Evolutionary conservation across 1,140 invertebrate species (phyloP).

Genomic region (Macrobrachium nipponense): DNA sequence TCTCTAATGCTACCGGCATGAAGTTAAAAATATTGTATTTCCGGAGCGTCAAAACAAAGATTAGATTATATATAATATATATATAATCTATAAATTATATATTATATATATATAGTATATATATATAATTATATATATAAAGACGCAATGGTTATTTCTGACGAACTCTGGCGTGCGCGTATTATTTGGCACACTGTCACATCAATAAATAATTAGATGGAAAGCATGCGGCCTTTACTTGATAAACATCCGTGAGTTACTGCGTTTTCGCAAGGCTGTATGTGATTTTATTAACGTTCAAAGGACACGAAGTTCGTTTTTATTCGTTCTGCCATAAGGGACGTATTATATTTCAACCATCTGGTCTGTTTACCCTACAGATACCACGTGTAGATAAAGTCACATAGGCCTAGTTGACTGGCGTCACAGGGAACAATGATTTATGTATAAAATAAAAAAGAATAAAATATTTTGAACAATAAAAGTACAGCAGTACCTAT

Average conservation of each 20-base stretch:
- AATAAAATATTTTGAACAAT: too few species aligned
- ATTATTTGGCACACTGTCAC: not conserved
- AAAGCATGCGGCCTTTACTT: not conserved
- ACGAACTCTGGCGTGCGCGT: too few species aligned
- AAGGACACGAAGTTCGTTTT: not conserved
- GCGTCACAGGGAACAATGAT: too few species aligned
- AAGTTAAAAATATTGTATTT: not conserved
- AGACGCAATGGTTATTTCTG: too few species aligned
- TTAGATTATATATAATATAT: not conserved
- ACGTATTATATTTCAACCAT: too few species aligned
- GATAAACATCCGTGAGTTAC: too few species aligned
- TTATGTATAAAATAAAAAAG: too few species aligned
- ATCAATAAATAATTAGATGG: not conserved
- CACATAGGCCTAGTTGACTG: too few species aligned
- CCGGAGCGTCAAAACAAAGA: not conserved
- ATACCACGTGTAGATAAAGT: too few species aligned
- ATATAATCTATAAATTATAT: not conserved
- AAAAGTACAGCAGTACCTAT: too few species aligned
- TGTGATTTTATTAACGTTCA: not conserved
- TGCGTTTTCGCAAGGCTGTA: not conserved
- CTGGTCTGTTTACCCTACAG: too few species aligned
- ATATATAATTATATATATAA: not conserved
- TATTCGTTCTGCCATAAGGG: not conserved
- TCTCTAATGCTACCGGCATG: not conserved
- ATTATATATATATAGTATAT: conserved; percentile 17